Evolutionary conservation across 2,888 invertebrate species (phyloP).

Genomic region (Neelides folsomi): DNA sequence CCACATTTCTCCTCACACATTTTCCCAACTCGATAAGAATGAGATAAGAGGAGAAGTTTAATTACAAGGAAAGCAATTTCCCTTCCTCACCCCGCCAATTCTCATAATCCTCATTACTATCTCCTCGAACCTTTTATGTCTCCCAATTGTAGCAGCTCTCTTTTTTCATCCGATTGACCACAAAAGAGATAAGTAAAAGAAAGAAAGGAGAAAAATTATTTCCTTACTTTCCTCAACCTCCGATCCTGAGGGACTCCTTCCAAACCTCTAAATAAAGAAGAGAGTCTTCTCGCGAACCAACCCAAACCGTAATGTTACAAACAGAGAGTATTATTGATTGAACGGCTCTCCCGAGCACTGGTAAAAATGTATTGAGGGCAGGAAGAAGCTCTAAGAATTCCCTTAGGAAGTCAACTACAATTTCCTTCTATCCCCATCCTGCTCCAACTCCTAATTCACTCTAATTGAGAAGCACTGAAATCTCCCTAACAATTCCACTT

Average conservation of each 20-base stretch:
- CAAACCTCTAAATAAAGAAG: slow-evolving; percentile 4
- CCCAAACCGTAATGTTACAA: too few relatives aligned
- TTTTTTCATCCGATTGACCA: slow-evolving; percentile 1
- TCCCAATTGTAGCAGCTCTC: background rate
- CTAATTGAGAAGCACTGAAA: slow-evolving; percentile 2
- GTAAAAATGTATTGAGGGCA: too few relatives aligned
- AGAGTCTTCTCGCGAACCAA: too few relatives aligned
- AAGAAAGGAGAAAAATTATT: slow-evolving; percentile 18
- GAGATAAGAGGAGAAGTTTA: too few relatives aligned
- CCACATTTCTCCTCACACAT: too few relatives aligned
- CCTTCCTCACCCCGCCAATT: background rate
- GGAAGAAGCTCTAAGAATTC: background rate
- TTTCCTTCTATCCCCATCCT: slow-evolving; percentile 3
- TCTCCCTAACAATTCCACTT: too few relatives aligned
- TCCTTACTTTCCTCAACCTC: slow-evolving; percentile 15
- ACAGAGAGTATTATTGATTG: too few relatives aligned
- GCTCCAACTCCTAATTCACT: slow-evolving; percentile 6
- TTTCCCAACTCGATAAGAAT: too few relatives aligned
- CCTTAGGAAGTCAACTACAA: background rate
- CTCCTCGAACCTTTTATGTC: slow-evolving; percentile 1
- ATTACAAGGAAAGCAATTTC: too few relatives aligned
- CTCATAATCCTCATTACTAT: slow-evolving; percentile 3
- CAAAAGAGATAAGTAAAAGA: slow-evolving; percentile 7
- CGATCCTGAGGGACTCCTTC: slow-evolving; percentile 9
- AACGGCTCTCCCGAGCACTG: too few relatives aligned